phyloP scores from a whole-genome alignment of 2,888 invertebrate species.

The Atethmia centrago region DNA sequence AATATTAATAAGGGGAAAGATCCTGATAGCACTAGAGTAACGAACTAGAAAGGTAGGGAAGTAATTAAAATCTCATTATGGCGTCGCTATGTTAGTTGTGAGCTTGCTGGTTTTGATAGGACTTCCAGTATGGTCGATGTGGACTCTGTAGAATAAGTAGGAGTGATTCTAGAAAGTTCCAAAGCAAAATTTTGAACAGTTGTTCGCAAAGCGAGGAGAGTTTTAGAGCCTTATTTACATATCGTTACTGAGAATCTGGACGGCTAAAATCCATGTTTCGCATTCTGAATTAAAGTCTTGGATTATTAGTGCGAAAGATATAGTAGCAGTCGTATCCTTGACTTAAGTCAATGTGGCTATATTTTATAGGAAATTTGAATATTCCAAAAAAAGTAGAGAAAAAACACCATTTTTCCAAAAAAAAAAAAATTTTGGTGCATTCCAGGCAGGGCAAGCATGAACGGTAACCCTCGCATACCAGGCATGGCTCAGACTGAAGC shows the following conservation, averaged over 20 bases:
- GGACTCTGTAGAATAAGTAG: slow-evolving; percentile 32
- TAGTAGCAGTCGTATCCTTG: neutral
- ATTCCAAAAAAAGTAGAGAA: too few relatives aligned
- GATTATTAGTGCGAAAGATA: neutral
- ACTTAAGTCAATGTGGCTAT: neutral
- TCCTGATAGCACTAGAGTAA: slow-evolving; percentile 42
- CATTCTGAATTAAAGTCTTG: slow-evolving; percentile 23
- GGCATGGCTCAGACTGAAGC: too few relatives aligned
- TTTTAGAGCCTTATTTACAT: slow-evolving; percentile 56
- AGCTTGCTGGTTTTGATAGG: slow-evolving; percentile 43
- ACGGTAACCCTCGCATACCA: too few relatives aligned
- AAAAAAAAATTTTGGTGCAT: too few relatives aligned
- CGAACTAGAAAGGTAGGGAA: slow-evolving; percentile 49
- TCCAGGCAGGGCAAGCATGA: too few relatives aligned
- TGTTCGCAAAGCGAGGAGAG: slow-evolving; percentile 30
- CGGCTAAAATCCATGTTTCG: slow-evolving; percentile 40
- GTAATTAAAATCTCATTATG: slow-evolving; percentile 73
- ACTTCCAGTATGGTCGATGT: slow-evolving; percentile 18
- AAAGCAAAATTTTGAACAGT: slow-evolving; percentile 36
- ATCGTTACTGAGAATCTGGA: slow-evolving; percentile 52
- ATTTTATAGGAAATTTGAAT: neutral
- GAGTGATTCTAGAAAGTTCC: slow-evolving; percentile 33
- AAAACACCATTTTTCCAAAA: too few relatives aligned
- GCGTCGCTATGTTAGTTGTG: slow-evolving; percentile 36
- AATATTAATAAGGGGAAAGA: slow-evolving; percentile 62